Evolutionary conservation across 2,797 vertebrate genomes (phyloP).

Genomic region (Euphonia xanthogaster): DNA sequence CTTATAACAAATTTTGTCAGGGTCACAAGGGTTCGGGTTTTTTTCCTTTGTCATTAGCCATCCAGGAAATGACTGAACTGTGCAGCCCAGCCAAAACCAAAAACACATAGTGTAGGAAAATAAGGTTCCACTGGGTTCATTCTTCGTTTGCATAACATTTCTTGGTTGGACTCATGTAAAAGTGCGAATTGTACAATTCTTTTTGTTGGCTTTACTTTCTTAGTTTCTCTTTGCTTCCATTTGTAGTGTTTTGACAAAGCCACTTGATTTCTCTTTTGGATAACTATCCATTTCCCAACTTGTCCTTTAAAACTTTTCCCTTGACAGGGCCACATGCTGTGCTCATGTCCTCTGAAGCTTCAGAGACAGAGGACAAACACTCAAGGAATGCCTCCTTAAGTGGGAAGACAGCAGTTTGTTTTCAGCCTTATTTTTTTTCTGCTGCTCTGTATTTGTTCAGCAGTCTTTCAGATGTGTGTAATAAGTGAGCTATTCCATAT

Average conservation of each 20-base stretch:
- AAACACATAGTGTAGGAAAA: constrained; percentile 4
- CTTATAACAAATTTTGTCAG: not conserved
- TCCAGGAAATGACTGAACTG: constrained; percentile 14
- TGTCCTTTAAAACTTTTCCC: not conserved
- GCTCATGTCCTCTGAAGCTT: not conserved
- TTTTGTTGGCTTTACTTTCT: not conserved
- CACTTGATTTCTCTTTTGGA: not conserved
- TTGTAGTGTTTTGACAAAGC: constrained; percentile 5
- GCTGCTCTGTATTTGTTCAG: not conserved
- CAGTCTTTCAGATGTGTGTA: not conserved
- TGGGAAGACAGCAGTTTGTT: not conserved
- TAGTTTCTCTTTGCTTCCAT: constrained; percentile 28
- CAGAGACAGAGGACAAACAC: not conserved
- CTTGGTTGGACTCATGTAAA: not conserved
- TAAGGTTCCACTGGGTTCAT: not conserved
- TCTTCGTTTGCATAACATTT: not conserved
- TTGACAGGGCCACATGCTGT: not conserved
- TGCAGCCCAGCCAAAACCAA: not conserved
- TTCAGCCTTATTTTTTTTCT: not conserved
- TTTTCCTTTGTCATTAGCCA: not conserved
- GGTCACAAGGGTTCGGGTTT: not conserved
- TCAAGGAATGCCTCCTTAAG: not conserved
- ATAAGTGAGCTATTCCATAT: not conserved
- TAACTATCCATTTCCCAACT: not conserved
- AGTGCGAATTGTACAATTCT: not conserved